Base-by-base conservation (phyloP, 2,113 vertebrate species). In the Odocoileus virginianus region DNA sequence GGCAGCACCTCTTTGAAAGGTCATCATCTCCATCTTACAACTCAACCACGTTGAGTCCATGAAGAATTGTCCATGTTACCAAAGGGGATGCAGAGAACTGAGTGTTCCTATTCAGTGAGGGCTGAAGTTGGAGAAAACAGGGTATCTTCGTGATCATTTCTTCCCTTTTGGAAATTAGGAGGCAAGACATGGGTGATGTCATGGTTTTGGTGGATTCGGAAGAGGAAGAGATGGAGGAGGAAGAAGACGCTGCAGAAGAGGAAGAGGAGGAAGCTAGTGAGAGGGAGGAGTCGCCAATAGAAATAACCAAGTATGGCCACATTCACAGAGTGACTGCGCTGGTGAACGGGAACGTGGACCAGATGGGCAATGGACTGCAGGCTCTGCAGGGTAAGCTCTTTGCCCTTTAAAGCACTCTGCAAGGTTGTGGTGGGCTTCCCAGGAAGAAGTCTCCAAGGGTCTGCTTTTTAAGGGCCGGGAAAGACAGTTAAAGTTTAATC, bases 181-280 rank as follows among this genome's bases (percentile, higher is more conserved):
- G 71, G 54, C 97, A 91, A 71, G 98, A 98, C 67, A 92, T 47
- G 0, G 97, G 92, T 8, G 99, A 99, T 27, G 95, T 99, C 79
- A 87, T 99, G 74, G 99, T 99, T 96, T 99, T 99, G 97, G 99
- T 99, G 95, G 99, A 99, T 55, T 99, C 99, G 0, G 99, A 99
- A 11, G 99, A 99, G 6, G 99, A 99, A 17, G 99, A 99, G 6
- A 95, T 95, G 11, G 97, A 94, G 19, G 94, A 91, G 4, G 96
- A 96, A 30, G 89, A 99, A 3, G 99, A 99, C 5, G 99, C 99
- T 11, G 98, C 98, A 0, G 97, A 79, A 33, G 97, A 96, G 81
- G 94, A 97, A 6, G 88, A 91, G 28, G 97, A 98, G 0, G 98
- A 98, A 0, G 97, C 98, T 3, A 55, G 87, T 9, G 95, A 94